A percentile compares a stretch with the other conserved stretches of the same genome.
Evolutionary conservation across 2,888 invertebrate genomes (phyloP).

Genomic region (Meiosimyza decipiens): DNA sequence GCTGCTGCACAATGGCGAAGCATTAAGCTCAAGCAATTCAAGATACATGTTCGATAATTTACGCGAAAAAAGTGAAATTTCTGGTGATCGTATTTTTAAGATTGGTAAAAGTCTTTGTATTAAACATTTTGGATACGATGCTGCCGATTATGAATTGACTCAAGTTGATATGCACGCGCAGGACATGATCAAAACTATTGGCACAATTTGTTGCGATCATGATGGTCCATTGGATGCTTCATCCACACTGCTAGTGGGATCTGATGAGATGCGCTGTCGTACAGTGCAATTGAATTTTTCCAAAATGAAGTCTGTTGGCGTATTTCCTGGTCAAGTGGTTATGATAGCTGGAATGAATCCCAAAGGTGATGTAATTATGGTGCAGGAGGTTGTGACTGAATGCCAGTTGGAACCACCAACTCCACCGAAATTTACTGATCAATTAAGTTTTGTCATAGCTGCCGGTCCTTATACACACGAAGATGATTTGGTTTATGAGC

Average conservation of each 20-base stretch:
- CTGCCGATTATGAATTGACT: slow-evolving; percentile 58
- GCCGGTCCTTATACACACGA: slow-evolving; percentile 86
- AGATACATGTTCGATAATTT: slow-evolving; percentile 68
- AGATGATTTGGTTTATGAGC: slow-evolving; percentile 82
- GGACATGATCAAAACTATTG: slow-evolving; percentile 69
- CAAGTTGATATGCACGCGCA: slow-evolving; percentile 59
- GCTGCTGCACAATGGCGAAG: slow-evolving; percentile 69
- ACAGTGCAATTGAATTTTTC: slow-evolving; percentile 68
- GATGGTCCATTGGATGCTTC: slow-evolving; percentile 77
- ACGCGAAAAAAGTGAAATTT: slow-evolving; percentile 57
- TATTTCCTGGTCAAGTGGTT: slow-evolving; percentile 69
- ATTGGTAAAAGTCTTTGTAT: slow-evolving; percentile 60
- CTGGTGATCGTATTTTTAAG: slow-evolving; percentile 61
- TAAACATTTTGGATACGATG: slow-evolving; percentile 57
- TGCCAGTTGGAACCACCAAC: slow-evolving; percentile 66
- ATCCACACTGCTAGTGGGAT: slow-evolving; percentile 78
- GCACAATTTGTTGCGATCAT: slow-evolving; percentile 81
- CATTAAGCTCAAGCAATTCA: slow-evolving; percentile 53
- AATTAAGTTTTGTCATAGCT: slow-evolving; percentile 77
- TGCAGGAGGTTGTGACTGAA: slow-evolving; percentile 74
- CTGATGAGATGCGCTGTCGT: slow-evolving; percentile 69
- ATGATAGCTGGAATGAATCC: slow-evolving; percentile 80
- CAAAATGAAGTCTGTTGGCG: slow-evolving; percentile 64
- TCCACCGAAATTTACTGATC: slow-evolving; percentile 68
- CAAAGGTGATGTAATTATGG: slow-evolving; percentile 76